Percentiles rank a stretch among this genome's conserved stretches.
phyloP scores from a whole-genome alignment of 1,140 invertebrate genomes.

The Neodiprion pinetum region DNA sequence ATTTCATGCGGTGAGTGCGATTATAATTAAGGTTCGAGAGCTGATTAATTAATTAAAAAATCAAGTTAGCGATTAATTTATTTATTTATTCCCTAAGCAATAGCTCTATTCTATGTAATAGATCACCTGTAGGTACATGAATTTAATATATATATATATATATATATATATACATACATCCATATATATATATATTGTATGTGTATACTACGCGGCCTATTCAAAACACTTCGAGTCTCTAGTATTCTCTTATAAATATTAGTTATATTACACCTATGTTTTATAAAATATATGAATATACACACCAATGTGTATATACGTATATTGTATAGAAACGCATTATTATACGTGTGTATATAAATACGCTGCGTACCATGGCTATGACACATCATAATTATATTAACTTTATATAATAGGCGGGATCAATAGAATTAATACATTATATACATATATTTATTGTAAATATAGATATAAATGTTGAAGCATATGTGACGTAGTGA shows the following conservation, averaged over 20 bases:
- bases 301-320: not conserved
- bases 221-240: too few species aligned
- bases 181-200: too few species aligned
- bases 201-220: too few species aligned
- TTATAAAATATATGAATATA: not conserved
- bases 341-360: not conserved
- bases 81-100: too few species aligned
- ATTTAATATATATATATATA: too few species aligned
- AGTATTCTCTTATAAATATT: not conserved
- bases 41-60: too few species aligned
- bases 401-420: conserved; percentile 54
- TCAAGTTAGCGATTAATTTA: too few species aligned
- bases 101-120: too few species aligned
- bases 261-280: not conserved
- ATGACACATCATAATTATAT: conserved; percentile 55
- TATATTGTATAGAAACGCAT: not conserved
- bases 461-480: conserved; percentile 38
- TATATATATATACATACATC: too few species aligned
- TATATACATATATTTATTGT: conserved; percentile 46
- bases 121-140: too few species aligned
- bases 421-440: conserved; percentile 48
- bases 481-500: not conserved
- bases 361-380: conserved; percentile 32
- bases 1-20: too few species aligned
- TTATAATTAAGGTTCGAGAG: too few species aligned